A percentile compares a stretch with the other conserved stretches of the same genome.
phyloP scores from a whole-genome alignment of 2,888 invertebrate species.

The Homarus gammarus region DNA sequence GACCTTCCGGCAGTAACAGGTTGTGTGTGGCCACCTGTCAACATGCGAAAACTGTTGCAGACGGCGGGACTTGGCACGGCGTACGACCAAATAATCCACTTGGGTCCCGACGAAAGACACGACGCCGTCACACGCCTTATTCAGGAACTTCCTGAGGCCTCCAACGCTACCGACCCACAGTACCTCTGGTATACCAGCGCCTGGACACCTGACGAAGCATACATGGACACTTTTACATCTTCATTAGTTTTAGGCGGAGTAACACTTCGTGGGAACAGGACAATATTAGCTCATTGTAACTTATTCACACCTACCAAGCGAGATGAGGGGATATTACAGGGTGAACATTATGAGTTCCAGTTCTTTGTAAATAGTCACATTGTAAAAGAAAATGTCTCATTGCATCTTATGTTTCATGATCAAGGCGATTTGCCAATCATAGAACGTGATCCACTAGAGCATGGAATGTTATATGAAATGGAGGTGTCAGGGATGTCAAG shows the following conservation, averaged over 20 bases:
- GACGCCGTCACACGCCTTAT: slow-evolving; percentile 8
- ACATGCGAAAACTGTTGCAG: slow-evolving; percentile 23
- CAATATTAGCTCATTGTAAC: slow-evolving; percentile 28
- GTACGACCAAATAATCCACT: neutral
- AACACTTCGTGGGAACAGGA: neutral
- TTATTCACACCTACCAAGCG: neutral
- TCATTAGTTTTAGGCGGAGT: neutral
- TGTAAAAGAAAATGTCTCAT: neutral
- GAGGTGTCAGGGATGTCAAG: neutral
- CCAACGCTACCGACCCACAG: neutral
- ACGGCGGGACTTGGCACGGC: slow-evolving; percentile 25
- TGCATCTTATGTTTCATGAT: slow-evolving; percentile 18
- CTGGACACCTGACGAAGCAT: neutral
- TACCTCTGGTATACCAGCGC: slow-evolving; percentile 14
- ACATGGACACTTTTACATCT: neutral
- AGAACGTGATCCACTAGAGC: neutral
- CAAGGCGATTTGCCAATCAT: neutral
- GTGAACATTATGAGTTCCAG: neutral
- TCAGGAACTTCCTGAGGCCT: neutral
- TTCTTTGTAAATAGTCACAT: neutral
- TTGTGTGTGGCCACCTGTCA: slow-evolving; percentile 51
- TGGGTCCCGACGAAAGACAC: slow-evolving; percentile 20
- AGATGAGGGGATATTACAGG: no score
- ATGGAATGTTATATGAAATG: neutral
- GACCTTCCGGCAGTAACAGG: slow-evolving; percentile 30